Evolutionary conservation across 2,888 invertebrate species (phyloP).

Genomic region (Oscheius myriophilus): DNA sequence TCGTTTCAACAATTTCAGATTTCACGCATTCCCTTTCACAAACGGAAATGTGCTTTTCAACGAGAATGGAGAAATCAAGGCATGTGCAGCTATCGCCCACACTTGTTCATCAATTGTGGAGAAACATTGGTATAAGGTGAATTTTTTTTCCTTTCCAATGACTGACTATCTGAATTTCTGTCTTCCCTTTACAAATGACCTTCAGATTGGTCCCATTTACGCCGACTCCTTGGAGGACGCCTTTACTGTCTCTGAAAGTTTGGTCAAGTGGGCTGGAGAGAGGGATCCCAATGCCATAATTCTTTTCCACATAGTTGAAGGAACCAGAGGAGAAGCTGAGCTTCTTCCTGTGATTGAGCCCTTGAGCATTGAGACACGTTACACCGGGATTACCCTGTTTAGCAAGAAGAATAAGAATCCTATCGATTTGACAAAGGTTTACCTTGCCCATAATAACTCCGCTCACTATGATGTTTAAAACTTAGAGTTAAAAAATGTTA

Average conservation of each 20-base stretch:
- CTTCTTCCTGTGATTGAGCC: not conserved
- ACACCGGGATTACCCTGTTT: constrained; percentile 2
- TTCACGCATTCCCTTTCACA: constrained; percentile 27
- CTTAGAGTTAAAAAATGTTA: not conserved
- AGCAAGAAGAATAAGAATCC: constrained; percentile 4
- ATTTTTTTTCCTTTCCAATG: not conserved
- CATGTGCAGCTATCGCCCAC: constrained; percentile 30
- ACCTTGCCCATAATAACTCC: constrained; percentile 14
- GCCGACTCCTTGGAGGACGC: constrained; percentile 1
- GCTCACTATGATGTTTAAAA: constrained; percentile 18
- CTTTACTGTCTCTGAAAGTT: not conserved
- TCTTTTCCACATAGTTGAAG: constrained; percentile 4
- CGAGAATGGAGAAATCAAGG: constrained; percentile 32
- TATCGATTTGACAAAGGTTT: constrained; percentile 3
- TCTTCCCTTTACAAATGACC: no score
- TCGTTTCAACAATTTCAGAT: no score
- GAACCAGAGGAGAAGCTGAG: constrained; percentile 10
- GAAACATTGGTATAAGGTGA: constrained; percentile 15
- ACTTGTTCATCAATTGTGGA: not conserved
- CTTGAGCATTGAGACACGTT: not conserved
- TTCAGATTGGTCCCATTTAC: constrained; percentile 13
- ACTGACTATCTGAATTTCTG: not conserved
- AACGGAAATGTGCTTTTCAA: constrained; percentile 34
- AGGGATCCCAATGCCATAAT: not conserved
- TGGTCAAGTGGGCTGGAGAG: not conserved